Evolutionary conservation across 1,140 invertebrate genomes (phyloP), one percentile per base, ranked within the genome.

Genomic region (Drosophila lowei): DNA sequence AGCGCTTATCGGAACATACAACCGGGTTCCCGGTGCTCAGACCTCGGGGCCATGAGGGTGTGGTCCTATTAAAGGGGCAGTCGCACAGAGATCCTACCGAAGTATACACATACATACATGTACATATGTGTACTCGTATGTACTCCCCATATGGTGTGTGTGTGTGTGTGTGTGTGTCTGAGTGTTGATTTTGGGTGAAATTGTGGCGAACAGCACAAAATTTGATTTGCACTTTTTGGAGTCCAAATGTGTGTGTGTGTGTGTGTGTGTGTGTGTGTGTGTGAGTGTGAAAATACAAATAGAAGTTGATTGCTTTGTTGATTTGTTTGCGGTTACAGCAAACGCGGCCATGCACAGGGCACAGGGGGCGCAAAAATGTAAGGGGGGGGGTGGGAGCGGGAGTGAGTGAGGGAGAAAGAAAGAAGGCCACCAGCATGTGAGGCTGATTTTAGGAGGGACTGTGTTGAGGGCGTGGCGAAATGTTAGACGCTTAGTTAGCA

Each of bases 221-320:
- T 83, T 83, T 78, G 79, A 83, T 83, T 83, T 83, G 74, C 61
- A 74, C 78, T 81, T 80, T 80, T 80, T 74, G 55, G 63, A 65
- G 79, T 41, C 21, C 30, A 53, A 30, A n/a, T n/a, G n/a, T n/a
- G n/a, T n/a, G n/a, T n/a, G n/a, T n/a, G 21, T 41, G 8, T 23
- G 30, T 11, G 8, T 30, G 28, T 46, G 15, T 54, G 30, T 21
- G 38, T 15, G 28, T 48, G 47, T 59, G 25, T 47, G 44, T 56
- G 41, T 77, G 63, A 77, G 73, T 77, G 72, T 77, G 73, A 85
- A 81, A 86, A 89, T 84, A 88, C 83, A 88, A 88, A 88, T 89
- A 88, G 79, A 83, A 77, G 84, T 89, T 88, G 83, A 88, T 88
- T 88, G 83, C 83, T 88, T 83, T 88, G 83, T 89, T 88, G 83